Percentiles rank a stretch among this genome's conserved stretches.
These are phyloP conservation scores for Oithona nana DNA, from an alignment of 2,888 invertebrate species.

Conservation along the genomic window DNA sequence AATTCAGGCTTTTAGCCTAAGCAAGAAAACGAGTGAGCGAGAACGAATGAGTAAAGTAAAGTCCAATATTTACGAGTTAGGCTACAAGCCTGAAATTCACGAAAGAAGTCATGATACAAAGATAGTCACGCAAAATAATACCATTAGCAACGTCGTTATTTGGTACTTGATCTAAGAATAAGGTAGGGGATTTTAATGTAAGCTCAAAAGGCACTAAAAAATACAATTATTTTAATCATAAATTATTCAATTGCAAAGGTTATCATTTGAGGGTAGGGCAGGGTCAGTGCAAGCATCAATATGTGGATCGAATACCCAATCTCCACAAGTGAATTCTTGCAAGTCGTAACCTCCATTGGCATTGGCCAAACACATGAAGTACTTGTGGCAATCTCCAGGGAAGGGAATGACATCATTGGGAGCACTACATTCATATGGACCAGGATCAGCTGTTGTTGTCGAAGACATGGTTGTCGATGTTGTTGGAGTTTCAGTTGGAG, in stretches of 20 bases:
- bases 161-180: no score
- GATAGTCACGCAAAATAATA: no score
- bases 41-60: no score
- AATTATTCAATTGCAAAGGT: background rate
- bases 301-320: background rate
- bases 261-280: background rate
- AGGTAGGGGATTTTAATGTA: no score
- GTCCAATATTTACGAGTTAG: no score
- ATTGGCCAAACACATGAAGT: background rate
- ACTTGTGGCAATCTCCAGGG: slow-evolving; percentile 11
- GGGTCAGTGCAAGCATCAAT: background rate
- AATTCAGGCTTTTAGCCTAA: no score
- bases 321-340: background rate
- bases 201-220: background rate
- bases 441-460: background rate
- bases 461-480: background rate
- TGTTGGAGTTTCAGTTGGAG: background rate
- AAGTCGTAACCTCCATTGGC: background rate
- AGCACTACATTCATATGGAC: background rate
- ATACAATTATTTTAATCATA: no score
- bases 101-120: no score
- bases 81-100: no score
- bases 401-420: background rate
- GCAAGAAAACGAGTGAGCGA: no score
- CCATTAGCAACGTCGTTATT: no score